phyloP scores from a whole-genome alignment of 2,888 invertebrate genomes.

The Sinhomidia bicolor region DNA sequence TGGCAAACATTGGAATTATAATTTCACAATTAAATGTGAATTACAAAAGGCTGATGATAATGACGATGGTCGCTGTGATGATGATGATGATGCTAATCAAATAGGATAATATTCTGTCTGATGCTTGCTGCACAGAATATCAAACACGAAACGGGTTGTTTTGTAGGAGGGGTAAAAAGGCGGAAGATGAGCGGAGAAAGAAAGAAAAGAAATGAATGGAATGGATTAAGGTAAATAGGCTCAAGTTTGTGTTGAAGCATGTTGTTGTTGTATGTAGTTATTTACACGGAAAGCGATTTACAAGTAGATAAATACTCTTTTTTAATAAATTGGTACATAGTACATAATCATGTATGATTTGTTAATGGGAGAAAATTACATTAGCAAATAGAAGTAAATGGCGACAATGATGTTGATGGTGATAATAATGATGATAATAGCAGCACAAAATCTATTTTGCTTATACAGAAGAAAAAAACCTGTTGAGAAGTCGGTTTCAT shows the following conservation, averaged over 20 bases:
- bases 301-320: background rate
- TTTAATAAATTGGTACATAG: slow-evolving; percentile 51
- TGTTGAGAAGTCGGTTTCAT: background rate
- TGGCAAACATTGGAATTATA: slow-evolving; percentile 37
- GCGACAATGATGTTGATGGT: slow-evolving; percentile 15
- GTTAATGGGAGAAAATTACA: slow-evolving; percentile 47
- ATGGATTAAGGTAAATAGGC: too few relatives aligned
- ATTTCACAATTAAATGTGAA: slow-evolving; percentile 50
- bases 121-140: background rate
- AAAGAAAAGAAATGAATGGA: background rate
- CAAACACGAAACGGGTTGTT: background rate
- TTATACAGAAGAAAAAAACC: background rate
- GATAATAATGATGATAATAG: background rate
- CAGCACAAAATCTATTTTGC: background rate
- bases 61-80: background rate
- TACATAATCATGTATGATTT: slow-evolving; percentile 50
- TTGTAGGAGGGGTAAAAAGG: slow-evolving; percentile 31
- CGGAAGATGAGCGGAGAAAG: background rate
- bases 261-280: too few relatives aligned
- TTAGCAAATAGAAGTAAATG: slow-evolving; percentile 42
- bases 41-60: background rate
- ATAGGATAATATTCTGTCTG: background rate
- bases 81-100: slow-evolving; percentile 29
- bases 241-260: too few relatives aligned
- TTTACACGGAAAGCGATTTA: too few relatives aligned